Evolutionary conservation across 2,888 invertebrate species (phyloP), one percentile per base, ranked within the genome.

Genomic region (Blastobasis adustella): DNA sequence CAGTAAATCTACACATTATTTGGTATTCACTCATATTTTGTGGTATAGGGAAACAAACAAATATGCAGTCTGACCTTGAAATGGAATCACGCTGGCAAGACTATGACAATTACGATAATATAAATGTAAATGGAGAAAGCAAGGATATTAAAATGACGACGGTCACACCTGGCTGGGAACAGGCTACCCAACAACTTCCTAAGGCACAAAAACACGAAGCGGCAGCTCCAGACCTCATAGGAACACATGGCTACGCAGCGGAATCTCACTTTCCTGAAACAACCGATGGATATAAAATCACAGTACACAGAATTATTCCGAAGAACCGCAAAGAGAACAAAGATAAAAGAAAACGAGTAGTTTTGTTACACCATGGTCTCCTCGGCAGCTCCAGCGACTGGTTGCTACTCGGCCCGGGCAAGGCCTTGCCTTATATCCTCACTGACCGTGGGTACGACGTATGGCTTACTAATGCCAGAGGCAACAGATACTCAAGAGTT

Each of bases 401-500:
- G 77, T 49, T 77, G 10, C 52, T 75, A 8, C 63, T 74, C 37
- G 74, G 74, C 4, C 57, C 66, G 10, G 59, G 65, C n/a, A 60
- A 56, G 51, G 60, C 71, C 7, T 54, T 79, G 5, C 71, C 77
- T 0, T 77, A 71, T 56, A 53, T 73, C 40, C 49, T 93, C 79
- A 73, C 85, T 76, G 76, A 92, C 49, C 71, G 73, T 5, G 85
- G 87, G 6, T 89, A 80, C 56, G 90, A 90, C 56, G 88, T 90
- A 0, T 94, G 82, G 93, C 86, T 77, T 78, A 72, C 84, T 6
- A 90, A 90, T 52, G 71, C 71, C 5, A 67, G 76, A 55, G 75
- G 78, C 10, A 80, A 73, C 49, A 67, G 61, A 58, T 79, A 76
- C 54, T 74, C 76, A 10, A 72, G 52, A 52, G 51, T 51, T 4